Percentiles rank a stretch among this genome's conserved stretches.
Conservation (phyloP, 2,113 vertebrate genomes). For the Syrmaticus mikado region DNA sequence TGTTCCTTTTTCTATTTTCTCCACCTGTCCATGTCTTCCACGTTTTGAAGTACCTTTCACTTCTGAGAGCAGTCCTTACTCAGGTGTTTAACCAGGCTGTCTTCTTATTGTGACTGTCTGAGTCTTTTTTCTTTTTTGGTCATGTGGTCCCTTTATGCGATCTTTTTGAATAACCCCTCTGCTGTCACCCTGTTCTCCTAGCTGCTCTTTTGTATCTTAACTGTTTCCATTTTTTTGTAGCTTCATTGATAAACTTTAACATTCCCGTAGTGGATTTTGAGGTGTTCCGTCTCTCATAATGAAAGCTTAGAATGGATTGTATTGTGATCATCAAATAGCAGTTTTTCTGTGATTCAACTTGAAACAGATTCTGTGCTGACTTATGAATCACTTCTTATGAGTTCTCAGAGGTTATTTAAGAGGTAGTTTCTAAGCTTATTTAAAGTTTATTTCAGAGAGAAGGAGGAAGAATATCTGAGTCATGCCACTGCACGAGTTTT, state of each 20-base stretch:
- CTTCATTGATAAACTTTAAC: not conserved
- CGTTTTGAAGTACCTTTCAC: not conserved
- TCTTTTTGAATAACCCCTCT: not conserved
- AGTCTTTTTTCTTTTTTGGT: not conserved
- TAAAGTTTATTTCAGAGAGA: not conserved
- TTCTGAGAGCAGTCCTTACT: not conserved
- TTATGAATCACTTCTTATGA: not conserved
- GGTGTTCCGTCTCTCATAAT: not conserved
- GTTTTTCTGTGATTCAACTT: not conserved
- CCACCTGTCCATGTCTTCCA: not conserved
- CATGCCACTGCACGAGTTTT: not conserved
- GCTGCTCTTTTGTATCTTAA: not conserved
- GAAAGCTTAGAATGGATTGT: not conserved
- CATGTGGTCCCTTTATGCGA: not conserved
- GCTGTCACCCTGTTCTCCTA: no score
- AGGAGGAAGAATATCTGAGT: not conserved
- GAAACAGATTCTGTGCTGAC: not conserved
- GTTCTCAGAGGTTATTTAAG: not conserved
- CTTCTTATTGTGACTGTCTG: not conserved
- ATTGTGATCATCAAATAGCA: not conserved
- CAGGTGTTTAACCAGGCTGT: not conserved
- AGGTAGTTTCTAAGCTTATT: not conserved
- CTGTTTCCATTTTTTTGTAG: not conserved
- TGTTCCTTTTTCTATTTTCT: not conserved
- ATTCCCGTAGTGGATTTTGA: not conserved